phyloP scores from a whole-genome alignment of 2,888 invertebrate genomes.

The Saturnia japonica region DNA sequence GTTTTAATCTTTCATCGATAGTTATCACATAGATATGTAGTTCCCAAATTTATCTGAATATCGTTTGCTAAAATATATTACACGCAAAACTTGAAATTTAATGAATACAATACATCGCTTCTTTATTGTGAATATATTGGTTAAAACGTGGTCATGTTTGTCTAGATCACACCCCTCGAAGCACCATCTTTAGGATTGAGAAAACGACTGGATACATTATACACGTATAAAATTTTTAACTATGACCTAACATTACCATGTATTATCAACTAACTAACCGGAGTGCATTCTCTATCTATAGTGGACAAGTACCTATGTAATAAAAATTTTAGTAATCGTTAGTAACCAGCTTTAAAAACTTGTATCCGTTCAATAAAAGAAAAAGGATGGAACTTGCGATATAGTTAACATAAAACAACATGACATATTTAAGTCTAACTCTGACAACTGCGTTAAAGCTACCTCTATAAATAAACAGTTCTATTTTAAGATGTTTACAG shows the following conservation, averaged over 20 bases:
- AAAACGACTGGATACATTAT: neutral
- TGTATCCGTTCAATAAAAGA: neutral
- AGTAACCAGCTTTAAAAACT: no score
- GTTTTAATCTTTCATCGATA: neutral
- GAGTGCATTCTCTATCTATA: neutral
- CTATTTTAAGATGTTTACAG: conserved; percentile 10
- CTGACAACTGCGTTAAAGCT: conserved; percentile 8
- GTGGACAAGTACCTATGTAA: neutral
- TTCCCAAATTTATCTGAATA: neutral
- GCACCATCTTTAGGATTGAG: neutral
- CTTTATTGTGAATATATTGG: no score
- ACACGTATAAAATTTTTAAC: no score
- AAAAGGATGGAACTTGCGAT: neutral
- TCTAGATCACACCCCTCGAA: no score
- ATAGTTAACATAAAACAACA: conserved; percentile 6
- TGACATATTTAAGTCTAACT: conserved; percentile 9
- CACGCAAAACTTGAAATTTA: neutral
- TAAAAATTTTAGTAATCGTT: neutral
- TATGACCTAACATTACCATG: neutral
- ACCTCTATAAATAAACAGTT: conserved; percentile 10
- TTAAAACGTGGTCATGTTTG: no score
- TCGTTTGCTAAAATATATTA: neutral
- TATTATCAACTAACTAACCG: neutral
- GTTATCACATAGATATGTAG: neutral
- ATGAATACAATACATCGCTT: neutral